phyloP scores from a whole-genome alignment of 2,113 vertebrate species.

The Bubalus kerabau region DNA sequence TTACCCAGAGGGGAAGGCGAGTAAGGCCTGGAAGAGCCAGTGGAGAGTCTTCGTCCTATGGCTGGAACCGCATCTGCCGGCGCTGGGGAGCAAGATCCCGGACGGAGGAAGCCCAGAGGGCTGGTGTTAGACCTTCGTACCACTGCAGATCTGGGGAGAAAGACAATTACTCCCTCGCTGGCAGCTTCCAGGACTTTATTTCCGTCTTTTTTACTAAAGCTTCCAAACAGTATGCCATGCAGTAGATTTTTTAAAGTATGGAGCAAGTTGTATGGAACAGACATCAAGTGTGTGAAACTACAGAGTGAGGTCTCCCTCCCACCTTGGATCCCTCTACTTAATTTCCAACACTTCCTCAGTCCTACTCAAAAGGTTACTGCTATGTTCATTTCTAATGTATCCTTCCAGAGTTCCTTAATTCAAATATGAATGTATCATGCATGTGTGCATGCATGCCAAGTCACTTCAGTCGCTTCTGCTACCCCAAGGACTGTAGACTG shows the following conservation, averaged over 20 bases:
- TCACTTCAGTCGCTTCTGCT: not conserved
- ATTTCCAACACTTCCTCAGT: not conserved
- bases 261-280: not conserved
- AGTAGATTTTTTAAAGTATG: not conserved
- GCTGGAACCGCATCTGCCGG: constrained; percentile 84
- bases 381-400: not conserved
- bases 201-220: not conserved
- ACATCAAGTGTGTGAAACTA: not conserved
- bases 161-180: not conserved
- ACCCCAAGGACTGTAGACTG: not conserved
- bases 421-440: not conserved
- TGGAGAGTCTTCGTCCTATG: constrained; percentile 89
- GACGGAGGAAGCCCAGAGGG: constrained; percentile 93
- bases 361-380: not conserved
- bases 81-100: constrained; percentile 87
- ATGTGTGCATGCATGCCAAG: not conserved
- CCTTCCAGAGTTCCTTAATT: not conserved
- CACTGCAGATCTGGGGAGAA: constrained; percentile 83
- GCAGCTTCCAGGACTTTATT: not conserved
- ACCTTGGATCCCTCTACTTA: not conserved
- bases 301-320: not conserved
- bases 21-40: constrained; percentile 93
- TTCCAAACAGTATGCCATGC: not conserved
- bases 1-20: constrained; percentile 96
- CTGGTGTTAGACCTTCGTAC: constrained; percentile 97